phyloP scores from a whole-genome alignment of 2,113 vertebrate genomes.

The Castor canadensis region DNA sequence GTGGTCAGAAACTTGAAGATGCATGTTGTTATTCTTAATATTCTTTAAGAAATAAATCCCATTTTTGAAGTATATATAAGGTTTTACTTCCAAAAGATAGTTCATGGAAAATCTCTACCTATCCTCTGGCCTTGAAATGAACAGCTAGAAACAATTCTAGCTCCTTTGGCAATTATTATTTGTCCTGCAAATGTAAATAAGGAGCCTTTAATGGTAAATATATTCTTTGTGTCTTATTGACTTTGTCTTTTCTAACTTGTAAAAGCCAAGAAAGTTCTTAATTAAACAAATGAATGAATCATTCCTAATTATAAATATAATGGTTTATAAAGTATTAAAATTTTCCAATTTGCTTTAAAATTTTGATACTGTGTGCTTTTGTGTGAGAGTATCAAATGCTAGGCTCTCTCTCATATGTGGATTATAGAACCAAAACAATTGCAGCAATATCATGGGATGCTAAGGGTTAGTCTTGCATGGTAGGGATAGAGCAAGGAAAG shows the following conservation, averaged over 20 bases:
- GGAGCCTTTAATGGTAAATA: neutral
- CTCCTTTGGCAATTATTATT: neutral
- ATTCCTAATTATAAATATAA: slow-evolving; percentile 4
- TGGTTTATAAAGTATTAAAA: neutral
- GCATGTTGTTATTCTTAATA: neutral
- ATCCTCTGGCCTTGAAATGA: neutral
- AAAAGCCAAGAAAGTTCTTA: neutral
- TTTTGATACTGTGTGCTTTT: neutral
- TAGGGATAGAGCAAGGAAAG: no score
- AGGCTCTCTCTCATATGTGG: no score
- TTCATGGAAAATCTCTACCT: neutral
- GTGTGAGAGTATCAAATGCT: no score
- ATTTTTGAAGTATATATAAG: neutral
- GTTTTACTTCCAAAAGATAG: neutral
- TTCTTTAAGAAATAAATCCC: slow-evolving; percentile 13
- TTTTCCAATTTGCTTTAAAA: neutral
- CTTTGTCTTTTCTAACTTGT: neutral
- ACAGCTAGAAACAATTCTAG: slow-evolving; percentile 6
- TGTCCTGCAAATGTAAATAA: neutral
- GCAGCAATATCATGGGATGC: no score
- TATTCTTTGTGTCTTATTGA: no score
- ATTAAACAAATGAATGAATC: neutral
- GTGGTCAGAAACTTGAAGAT: neutral
- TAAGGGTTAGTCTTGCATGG: no score
- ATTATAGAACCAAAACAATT: no score